These are phyloP conservation scores for Calidris pugnax DNA, from an alignment of 2,113 vertebrate genomes.

Conservation along the genomic window DNA sequence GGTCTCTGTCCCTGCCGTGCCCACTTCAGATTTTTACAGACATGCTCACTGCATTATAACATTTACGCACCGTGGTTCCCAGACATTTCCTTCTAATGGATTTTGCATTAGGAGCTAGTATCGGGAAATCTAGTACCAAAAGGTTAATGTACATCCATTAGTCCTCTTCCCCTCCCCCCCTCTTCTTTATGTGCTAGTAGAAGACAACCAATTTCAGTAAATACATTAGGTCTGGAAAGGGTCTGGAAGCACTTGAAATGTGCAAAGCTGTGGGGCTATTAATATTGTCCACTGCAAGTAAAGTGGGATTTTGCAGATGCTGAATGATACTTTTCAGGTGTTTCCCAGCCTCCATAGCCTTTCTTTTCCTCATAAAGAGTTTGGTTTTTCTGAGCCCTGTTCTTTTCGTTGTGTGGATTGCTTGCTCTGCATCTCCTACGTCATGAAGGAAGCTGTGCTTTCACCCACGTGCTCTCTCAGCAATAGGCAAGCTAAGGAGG, in stretches of 20 bases:
- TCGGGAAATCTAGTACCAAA: conserved; percentile 60
- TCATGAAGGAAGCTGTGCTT: neutral
- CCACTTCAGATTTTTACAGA: neutral
- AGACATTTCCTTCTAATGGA: conserved; percentile 29
- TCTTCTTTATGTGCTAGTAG: conserved; percentile 14
- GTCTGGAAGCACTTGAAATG: neutral
- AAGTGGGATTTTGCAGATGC: neutral
- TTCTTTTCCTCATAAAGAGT: neutral
- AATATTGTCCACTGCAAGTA: neutral
- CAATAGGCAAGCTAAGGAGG: neutral
- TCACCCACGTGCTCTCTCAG: neutral
- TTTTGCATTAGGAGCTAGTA: conserved; percentile 50
- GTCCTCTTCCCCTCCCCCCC: neutral
- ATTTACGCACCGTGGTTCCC: neutral
- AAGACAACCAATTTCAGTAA: conserved; percentile 46
- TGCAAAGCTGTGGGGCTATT: neutral
- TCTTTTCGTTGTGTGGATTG: fast-evolving
- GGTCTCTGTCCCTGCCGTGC: neutral
- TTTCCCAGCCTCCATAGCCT: neutral
- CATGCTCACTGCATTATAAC: neutral
- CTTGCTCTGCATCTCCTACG: neutral
- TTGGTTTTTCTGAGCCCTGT: neutral
- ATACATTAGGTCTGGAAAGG: neutral
- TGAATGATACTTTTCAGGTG: neutral
- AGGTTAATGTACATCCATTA: conserved; percentile 67